Evolutionary conservation across 2,797 vertebrate species (phyloP).

Genomic region (Platalea minor): DNA sequence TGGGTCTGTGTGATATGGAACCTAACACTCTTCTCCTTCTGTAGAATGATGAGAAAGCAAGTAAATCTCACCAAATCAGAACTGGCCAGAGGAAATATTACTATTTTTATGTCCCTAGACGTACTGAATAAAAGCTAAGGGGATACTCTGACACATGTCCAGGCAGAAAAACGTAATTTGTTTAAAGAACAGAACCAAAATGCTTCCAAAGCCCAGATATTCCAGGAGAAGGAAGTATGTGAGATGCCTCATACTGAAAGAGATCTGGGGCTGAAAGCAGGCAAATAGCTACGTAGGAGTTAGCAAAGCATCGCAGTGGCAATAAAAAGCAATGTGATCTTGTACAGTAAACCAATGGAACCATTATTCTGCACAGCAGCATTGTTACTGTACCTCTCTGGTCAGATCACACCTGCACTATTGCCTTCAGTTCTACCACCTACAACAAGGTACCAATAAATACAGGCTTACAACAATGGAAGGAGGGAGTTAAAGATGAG

Average conservation of each 20-base stretch:
- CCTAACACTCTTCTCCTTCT: neutral
- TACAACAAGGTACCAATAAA: neutral
- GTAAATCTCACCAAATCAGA: neutral
- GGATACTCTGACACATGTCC: neutral
- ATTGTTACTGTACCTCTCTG: neutral
- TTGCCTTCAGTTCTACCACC: neutral
- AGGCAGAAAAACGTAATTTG: neutral
- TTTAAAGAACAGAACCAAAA: neutral
- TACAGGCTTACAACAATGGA: fast-evolving
- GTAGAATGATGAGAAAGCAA: neutral
- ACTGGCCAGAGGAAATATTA: neutral
- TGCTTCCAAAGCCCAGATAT: neutral
- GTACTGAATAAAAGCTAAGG: neutral
- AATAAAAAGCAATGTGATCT: neutral
- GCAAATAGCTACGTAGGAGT: neutral
- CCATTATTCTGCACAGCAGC: neutral
- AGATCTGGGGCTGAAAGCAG: neutral
- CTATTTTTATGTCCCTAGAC: neutral
- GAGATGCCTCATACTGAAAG: neutral
- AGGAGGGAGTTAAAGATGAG: neutral
- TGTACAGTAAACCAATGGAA: neutral
- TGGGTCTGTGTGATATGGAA: neutral
- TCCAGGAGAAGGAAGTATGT: neutral
- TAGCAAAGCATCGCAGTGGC: neutral
- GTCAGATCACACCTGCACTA: neutral